phyloP scores from a whole-genome alignment of 2,888 invertebrate species.

The Hyposoter didymator region DNA sequence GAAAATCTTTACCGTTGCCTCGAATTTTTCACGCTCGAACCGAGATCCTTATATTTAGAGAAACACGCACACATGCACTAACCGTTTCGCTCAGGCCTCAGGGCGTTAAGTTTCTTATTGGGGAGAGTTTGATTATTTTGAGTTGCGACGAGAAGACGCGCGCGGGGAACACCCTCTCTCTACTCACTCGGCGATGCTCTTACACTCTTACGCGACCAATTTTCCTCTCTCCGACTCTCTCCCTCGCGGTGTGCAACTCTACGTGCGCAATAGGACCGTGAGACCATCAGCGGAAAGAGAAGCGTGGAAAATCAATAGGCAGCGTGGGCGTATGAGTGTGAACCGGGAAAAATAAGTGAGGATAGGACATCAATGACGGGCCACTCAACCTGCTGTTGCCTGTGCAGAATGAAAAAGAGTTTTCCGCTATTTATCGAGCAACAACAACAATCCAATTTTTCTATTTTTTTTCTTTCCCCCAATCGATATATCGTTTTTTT shows the following conservation, averaged over 20 bases:
- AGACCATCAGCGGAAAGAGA: slow-evolving; percentile 68
- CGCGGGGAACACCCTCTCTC: slow-evolving; percentile 75
- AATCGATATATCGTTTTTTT: background rate
- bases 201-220: slow-evolving; percentile 40
- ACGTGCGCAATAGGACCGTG: slow-evolving; percentile 78
- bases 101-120: slow-evolving; percentile 66
- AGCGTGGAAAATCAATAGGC: slow-evolving; percentile 81
- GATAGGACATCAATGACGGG: slow-evolving; percentile 57
- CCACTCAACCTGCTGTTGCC: slow-evolving; percentile 48
- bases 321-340: slow-evolving; percentile 67
- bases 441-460: background rate
- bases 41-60: slow-evolving; percentile 2
- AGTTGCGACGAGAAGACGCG: slow-evolving; percentile 70
- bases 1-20: background rate
- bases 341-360: slow-evolving; percentile 55
- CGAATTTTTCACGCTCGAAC: background rate
- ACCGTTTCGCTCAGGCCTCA: slow-evolving; percentile 41
- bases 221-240: slow-evolving; percentile 50
- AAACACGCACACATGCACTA: background rate
- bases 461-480: background rate
- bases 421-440: slow-evolving; percentile 13
- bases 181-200: slow-evolving; percentile 19
- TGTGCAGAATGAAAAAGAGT: background rate
- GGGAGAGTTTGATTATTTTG: slow-evolving; percentile 75
- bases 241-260: slow-evolving; percentile 71